Conservation (phyloP, 2,888 invertebrate genomes). For the Scaptomyza polygonia region DNA sequence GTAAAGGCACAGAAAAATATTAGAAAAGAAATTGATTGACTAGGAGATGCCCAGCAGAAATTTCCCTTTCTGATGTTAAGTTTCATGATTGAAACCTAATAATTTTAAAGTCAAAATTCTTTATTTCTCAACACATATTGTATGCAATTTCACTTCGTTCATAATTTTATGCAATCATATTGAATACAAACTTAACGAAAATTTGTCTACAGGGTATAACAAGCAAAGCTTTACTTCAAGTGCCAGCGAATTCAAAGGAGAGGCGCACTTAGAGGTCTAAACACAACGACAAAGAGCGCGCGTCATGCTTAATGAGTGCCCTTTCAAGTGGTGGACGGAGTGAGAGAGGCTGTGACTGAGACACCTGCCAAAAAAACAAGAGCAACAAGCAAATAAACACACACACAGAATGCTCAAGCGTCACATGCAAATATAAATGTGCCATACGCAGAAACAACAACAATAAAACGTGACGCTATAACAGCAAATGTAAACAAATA, state of each 20-base stretch:
- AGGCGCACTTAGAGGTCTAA: conserved; percentile 11
- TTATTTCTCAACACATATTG: no score
- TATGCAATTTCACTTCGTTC: no score
- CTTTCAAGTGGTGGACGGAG: conserved; percentile 9
- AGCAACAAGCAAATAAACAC: conserved; percentile 63
- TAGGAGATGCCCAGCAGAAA: background rate
- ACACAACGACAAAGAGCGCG: conserved; percentile 23
- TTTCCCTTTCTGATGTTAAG: background rate
- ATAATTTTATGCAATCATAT: background rate
- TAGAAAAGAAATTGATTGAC: background rate
- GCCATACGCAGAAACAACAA: conserved; percentile 19
- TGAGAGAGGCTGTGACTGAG: background rate
- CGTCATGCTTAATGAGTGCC: conserved; percentile 36
- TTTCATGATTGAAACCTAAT: no score
- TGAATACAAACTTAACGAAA: no score
- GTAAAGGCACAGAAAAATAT: conserved; percentile 17
- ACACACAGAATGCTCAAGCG: conserved; percentile 32
- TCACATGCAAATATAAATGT: conserved; percentile 53
- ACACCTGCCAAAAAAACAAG: conserved; percentile 53
- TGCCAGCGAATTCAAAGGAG: conserved; percentile 14
- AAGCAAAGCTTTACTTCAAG: conserved; percentile 6
- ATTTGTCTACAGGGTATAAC: conserved; percentile 12
- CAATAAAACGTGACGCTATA: conserved; percentile 58
- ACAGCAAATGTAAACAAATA: conserved; percentile 50
- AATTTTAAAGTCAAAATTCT: no score